Percentiles rank a stretch among this genome's conserved stretches.
Evolutionary conservation across 2,888 invertebrate genomes (phyloP).

Genomic region (Drosophila nr. fundita): DNA sequence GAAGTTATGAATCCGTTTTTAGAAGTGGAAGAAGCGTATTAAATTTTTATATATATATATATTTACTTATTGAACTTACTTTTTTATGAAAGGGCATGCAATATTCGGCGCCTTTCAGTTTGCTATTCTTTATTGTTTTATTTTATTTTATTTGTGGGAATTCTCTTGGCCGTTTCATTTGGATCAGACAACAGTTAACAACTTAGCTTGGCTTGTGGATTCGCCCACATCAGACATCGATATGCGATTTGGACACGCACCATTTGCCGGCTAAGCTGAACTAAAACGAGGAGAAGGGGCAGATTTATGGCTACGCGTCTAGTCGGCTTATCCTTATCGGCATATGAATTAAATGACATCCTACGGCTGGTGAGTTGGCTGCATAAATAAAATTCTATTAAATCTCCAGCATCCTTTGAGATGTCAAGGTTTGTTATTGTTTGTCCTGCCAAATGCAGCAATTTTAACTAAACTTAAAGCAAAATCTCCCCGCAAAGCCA

Average conservation of each 20-base stretch:
- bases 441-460: conserved; percentile 18
- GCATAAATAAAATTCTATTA: conserved; percentile 57
- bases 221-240: conserved; percentile 45
- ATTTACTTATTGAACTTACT: neutral
- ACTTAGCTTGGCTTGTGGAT: conserved; percentile 32
- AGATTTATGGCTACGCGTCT: conserved; percentile 31
- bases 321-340: conserved; percentile 19
- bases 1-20: too few species aligned
- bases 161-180: conserved; percentile 47
- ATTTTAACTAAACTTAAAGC: conserved; percentile 15
- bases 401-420: conserved; percentile 15
- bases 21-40: neutral
- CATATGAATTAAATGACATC: conserved; percentile 30
- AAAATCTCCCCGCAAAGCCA: conserved; percentile 7
- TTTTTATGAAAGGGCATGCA: neutral
- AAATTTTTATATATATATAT: neutral
- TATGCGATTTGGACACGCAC: conserved; percentile 72
- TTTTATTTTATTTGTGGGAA: conserved; percentile 41
- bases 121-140: conserved; percentile 7
- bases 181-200: conserved; percentile 30
- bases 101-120: neutral
- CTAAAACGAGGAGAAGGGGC: neutral
- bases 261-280: conserved; percentile 53
- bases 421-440: conserved; percentile 30
- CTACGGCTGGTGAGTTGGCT: neutral